A percentile compares a stretch with the other conserved stretches of the same genome.
phyloP scores from a whole-genome alignment of 2,113 vertebrate species.

The Numenius arquata region DNA sequence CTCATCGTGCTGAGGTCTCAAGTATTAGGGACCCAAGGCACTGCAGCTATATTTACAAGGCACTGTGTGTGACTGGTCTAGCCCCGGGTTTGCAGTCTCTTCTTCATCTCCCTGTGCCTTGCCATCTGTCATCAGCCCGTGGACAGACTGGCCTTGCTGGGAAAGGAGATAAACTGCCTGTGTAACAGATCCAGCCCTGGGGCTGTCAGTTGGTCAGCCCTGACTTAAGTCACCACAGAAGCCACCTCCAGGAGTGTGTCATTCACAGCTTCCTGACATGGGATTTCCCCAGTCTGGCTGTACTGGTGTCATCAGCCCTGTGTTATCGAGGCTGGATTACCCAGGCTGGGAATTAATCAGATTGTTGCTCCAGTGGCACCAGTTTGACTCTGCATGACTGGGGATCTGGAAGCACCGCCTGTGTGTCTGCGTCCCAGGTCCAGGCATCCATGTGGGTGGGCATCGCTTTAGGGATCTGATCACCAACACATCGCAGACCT shows the following conservation, averaged over 20 bases:
- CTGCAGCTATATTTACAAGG: neutral
- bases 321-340: neutral
- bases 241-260: neutral
- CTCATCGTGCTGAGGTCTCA: neutral
- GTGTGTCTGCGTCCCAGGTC: neutral
- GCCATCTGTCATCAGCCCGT: neutral
- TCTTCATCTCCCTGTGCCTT: neutral
- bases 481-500: neutral
- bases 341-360: neutral
- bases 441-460: neutral
- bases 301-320: neutral
- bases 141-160: neutral
- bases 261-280: neutral
- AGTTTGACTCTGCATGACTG: neutral
- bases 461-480: neutral
- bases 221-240: neutral
- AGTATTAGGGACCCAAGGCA: neutral
- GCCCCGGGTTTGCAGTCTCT: neutral
- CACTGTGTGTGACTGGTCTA: neutral
- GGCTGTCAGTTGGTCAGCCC: neutral
- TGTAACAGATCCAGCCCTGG: neutral
- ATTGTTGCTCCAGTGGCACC: neutral
- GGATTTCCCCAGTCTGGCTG: neutral
- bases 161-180: neutral
- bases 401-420: neutral